phyloP scores from a whole-genome alignment of 2,113 vertebrate genomes.

The Capricornis sumatraensis region DNA sequence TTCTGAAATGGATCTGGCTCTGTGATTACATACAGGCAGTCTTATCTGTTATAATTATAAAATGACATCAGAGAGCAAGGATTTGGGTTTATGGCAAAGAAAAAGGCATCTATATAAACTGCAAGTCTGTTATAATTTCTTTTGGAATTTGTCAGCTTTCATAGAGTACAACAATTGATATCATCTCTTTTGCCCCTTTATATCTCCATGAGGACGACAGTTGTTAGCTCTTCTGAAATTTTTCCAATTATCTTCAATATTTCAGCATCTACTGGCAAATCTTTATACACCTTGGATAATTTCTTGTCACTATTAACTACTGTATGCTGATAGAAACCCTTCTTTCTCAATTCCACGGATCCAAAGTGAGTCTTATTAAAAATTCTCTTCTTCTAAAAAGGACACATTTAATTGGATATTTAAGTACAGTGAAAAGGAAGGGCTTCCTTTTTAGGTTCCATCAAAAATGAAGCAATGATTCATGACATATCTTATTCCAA shows the following conservation, averaged over 20 bases:
- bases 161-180: not conserved
- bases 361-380: not conserved
- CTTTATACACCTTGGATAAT: not conserved
- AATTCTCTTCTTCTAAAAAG: not conserved
- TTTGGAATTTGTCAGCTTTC: not conserved
- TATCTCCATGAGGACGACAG: not conserved
- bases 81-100: not conserved
- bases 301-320: not conserved
- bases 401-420: not conserved
- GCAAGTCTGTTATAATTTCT: constrained; percentile 5
- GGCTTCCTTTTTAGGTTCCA: not conserved
- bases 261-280: not conserved
- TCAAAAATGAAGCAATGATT: constrained; percentile 12
- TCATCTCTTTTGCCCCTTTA: not conserved
- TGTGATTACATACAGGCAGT: not conserved
- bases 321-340: not conserved
- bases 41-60: not conserved
- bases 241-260: not conserved
- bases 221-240: not conserved
- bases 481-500: not conserved
- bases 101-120: not conserved
- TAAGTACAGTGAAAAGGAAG: not conserved
- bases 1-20: not conserved
- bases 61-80: not conserved
- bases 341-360: not conserved